Percentiles rank a stretch among this genome's conserved stretches.
Evolutionary conservation across 2,888 invertebrate species (phyloP).

Genomic region (Sabellastarte sp.): DNA sequence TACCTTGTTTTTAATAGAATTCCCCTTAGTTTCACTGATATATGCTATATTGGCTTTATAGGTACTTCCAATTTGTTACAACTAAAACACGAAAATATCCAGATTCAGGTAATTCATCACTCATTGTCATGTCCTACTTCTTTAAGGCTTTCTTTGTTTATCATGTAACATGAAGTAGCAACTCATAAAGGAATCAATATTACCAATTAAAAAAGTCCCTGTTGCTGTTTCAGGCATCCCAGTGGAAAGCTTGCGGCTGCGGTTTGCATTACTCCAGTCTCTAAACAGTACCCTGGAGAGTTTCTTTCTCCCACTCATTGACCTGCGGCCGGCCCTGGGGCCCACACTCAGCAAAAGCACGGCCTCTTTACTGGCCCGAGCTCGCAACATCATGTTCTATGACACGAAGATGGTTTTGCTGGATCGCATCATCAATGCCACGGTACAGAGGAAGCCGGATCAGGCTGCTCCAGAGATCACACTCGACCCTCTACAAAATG

Average conservation of each 20-base stretch:
- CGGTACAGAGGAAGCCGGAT: constrained; percentile 53
- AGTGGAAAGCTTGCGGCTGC: constrained; percentile 47
- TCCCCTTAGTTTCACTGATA: no score
- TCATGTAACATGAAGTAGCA: no score
- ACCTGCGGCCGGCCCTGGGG: constrained; percentile 46
- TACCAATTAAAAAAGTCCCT: no score
- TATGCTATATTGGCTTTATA: no score
- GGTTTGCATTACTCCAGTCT: constrained; percentile 52
- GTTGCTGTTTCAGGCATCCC: no score
- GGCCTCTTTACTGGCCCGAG: constrained; percentile 41
- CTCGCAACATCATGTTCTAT: constrained; percentile 46
- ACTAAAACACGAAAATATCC: no score
- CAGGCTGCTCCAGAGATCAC: constrained; percentile 57
- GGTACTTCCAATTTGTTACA: no score
- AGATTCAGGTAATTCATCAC: no score
- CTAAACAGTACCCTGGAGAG: constrained; percentile 52
- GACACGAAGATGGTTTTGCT: constrained; percentile 52
- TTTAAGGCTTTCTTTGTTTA: no score
- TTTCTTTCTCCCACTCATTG: constrained; percentile 53
- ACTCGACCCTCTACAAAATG: constrained; percentile 55
- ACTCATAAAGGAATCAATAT: no score
- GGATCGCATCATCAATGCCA: constrained; percentile 53
- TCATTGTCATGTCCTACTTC: no score
- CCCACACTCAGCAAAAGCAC: constrained; percentile 44
- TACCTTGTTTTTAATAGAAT: no score